Evolutionary conservation across 1,140 invertebrate genomes (phyloP).

Genomic region (Saccostrea glomerata): DNA sequence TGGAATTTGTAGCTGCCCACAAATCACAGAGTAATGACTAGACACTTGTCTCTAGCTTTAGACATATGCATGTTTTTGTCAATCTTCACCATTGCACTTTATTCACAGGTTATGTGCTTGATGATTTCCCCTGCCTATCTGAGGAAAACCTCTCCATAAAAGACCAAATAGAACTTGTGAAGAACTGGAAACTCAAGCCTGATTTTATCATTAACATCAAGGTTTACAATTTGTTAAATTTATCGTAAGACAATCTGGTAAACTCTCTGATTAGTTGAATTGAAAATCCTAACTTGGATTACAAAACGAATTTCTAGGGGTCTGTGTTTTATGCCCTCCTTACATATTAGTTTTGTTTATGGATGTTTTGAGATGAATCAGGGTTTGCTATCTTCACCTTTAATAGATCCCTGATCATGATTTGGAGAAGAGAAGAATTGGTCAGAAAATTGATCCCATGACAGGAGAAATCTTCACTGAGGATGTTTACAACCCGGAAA

Average conservation of each 20-base stretch:
- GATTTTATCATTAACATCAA: conserved; percentile 79
- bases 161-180: conserved; percentile 78
- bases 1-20: not conserved
- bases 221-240: conserved; percentile 65
- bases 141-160: conserved; percentile 74
- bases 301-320: too few species aligned
- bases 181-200: conserved; percentile 78
- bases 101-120: conserved; percentile 77
- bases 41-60: not conserved
- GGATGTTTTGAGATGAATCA: not conserved
- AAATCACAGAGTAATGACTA: not conserved
- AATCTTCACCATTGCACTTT: not conserved
- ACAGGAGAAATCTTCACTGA: conserved; percentile 76
- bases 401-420: conserved; percentile 77
- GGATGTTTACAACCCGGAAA: conserved; percentile 77
- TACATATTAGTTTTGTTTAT: too few species aligned
- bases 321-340: too few species aligned
- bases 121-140: conserved; percentile 77
- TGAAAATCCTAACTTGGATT: too few species aligned
- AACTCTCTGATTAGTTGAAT: too few species aligned
- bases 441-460: conserved; percentile 76
- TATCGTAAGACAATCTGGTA: not conserved
- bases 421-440: conserved; percentile 70
- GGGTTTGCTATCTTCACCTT: not conserved
- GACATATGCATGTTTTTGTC: not conserved